phyloP scores from a whole-genome alignment of 2,888 invertebrate genomes.

The Metopia argyrocephala region DNA sequence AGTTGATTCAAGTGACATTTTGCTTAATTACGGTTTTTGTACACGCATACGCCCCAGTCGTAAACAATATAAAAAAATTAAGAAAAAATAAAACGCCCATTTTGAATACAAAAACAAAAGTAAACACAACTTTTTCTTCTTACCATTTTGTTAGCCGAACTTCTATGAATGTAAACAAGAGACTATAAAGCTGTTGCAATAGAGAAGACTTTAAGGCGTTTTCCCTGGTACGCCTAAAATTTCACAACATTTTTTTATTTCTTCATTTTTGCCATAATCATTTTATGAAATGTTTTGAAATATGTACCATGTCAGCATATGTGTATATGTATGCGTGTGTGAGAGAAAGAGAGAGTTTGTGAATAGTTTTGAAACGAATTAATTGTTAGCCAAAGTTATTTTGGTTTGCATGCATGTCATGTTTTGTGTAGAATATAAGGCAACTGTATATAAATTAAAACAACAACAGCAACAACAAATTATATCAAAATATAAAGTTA shows the following conservation, averaged over 20 bases:
- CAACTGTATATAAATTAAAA: background rate
- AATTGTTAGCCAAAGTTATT: slow-evolving; percentile 52
- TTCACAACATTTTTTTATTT: slow-evolving; percentile 7
- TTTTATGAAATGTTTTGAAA: background rate
- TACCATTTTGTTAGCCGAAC: too few relatives aligned
- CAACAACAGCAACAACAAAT: slow-evolving; percentile 8
- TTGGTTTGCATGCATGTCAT: slow-evolving; percentile 52
- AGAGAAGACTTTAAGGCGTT: slow-evolving; percentile 30
- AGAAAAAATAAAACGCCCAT: slow-evolving; percentile 33
- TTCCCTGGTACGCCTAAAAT: slow-evolving; percentile 46
- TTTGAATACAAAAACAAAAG: background rate
- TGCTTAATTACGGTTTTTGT: slow-evolving; percentile 58
- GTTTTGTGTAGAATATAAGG: background rate
- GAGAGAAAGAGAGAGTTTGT: background rate
- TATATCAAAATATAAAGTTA: slow-evolving; percentile 18
- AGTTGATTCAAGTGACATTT: slow-evolving; percentile 59
- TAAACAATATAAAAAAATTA: too few relatives aligned
- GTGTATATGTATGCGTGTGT: background rate
- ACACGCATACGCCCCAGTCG: slow-evolving; percentile 58
- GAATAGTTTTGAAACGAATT: slow-evolving; percentile 21
- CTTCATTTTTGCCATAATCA: background rate
- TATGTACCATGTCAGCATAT: background rate
- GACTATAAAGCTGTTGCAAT: background rate
- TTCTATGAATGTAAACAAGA: background rate
- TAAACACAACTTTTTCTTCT: background rate